Evolutionary conservation across 1,140 invertebrate genomes (phyloP), one percentile per base, ranked within the genome.

Genomic region (Tetragonula clypearis): DNA sequence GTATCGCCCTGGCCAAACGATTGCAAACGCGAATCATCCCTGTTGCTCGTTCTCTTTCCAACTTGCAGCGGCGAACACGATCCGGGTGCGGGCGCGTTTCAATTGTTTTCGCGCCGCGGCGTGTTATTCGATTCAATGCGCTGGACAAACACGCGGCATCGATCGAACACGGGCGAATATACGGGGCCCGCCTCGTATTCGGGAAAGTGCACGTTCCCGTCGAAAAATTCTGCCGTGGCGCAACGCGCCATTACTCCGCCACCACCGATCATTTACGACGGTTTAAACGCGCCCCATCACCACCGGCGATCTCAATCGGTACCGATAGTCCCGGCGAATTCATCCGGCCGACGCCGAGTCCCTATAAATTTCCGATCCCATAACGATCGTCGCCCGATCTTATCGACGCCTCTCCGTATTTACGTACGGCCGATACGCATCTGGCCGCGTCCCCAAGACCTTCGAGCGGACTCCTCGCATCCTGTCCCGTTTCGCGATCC

Each of bases 181-280:
- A 35, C 41, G 41, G 41, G 41, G 30, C 26, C 17, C 66, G 55
- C 30, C 55, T 19, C 56, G 21, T 49, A 68, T 82, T 77, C 73
- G 81, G 82, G 66, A 84, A 84, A 84, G 82, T 84, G 82, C 12
- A 84, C 82, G 76, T 84, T 84, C 12, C 41, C 41, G 76, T 62
- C 21, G 56, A 78, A 84, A 79, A 72, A 84, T 53, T 49, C 6
- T 49, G 41, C 35, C 60, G 12, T 12, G 41, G 58, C 35, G 65
- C 60, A 65, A 82, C 60, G 80, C 56, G 72, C 60, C 74, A 84
- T 84, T 84, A 84, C 82, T n/a, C 41, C 4, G 79, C 75, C 56
- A 71, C 66, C 41, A 49, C 41, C 41, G 49, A 71, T 84, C 75
- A 79, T 84, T 84, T 71, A 56, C 41, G 49, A 60, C 76, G 66